Conservation (phyloP, 1,140 invertebrate genomes). For the Megalopta genalis region DNA sequence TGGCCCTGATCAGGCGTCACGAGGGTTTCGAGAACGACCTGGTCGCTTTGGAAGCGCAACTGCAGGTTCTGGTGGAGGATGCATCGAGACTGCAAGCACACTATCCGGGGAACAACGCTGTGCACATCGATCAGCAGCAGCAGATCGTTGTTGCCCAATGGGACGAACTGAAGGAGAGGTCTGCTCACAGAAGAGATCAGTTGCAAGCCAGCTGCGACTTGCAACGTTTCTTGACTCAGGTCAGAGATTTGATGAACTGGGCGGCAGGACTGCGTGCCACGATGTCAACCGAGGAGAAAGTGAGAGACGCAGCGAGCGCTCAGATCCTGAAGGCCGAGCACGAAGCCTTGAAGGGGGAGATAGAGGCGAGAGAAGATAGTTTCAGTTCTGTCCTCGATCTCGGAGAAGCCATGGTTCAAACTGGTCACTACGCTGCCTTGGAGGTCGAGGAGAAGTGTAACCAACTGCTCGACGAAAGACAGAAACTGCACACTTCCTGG, state of each 20-base stretch:
- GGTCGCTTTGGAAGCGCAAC: constrained; percentile 94
- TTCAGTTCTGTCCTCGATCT: constrained; percentile 90
- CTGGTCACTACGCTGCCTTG: constrained; percentile 89
- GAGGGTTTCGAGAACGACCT: constrained; percentile 98
- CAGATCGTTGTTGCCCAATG: constrained; percentile 92
- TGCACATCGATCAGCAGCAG: constrained; percentile 92
- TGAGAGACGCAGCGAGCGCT: constrained; percentile 91
- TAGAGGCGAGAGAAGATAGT: constrained; percentile 94
- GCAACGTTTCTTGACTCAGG: constrained; percentile 91
- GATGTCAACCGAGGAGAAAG: constrained; percentile 91
- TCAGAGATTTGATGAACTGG: constrained; percentile 95
- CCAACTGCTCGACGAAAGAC: constrained; percentile 88
- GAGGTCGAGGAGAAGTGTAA: constrained; percentile 91
- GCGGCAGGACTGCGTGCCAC: constrained; percentile 88
- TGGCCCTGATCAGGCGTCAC: constrained; percentile 91
- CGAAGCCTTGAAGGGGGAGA: constrained; percentile 94
- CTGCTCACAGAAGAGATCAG: constrained; percentile 88
- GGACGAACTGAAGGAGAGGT: constrained; percentile 91
- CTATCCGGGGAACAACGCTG: constrained; percentile 96
- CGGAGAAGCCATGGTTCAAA: constrained; percentile 91
- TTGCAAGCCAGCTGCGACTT: constrained; percentile 93
- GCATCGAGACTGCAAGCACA: constrained; percentile 90
- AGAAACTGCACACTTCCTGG: constrained; percentile 91
- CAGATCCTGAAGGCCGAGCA: constrained; percentile 94
- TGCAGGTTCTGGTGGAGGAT: constrained; percentile 95